Evolutionary conservation across 1,140 invertebrate genomes (phyloP), one percentile per base, ranked within the genome.

Genomic region (Eumeta japonica): DNA sequence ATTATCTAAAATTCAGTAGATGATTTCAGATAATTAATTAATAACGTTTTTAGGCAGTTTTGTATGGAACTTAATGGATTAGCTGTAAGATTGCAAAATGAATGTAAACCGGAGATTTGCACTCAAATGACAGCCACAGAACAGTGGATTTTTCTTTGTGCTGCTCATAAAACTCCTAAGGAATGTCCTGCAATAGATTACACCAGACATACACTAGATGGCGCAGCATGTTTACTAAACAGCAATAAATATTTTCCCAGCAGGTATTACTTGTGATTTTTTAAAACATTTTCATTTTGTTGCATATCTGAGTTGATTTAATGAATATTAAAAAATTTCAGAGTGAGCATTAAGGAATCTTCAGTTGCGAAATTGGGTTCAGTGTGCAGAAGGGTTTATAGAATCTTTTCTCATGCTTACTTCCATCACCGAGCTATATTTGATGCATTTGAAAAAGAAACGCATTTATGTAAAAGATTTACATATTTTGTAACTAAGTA

Each of bases 231-330:
- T 80, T 79, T 99, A 43, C 81, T 99, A 17, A 99, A 99, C 77
- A 97, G 93, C 72, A 98, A 98, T 76, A 98, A 98, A 83, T 99
- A 99, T 78, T 99, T 99, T 78, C 97, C 97, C 42, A 98, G 95
- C 85, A 90, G 96, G 93, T 90, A 78, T 52, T 36, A 49, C 35
- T 10, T 29, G n/a, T 13, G 16, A 34, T n/a, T n/a, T 24, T 24
- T 24, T 7, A 7, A n/a, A 24, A n/a, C 5, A 24, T 24, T 5
- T 24, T 5, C 20, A 24, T 24, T n/a, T 12, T 7, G n/a, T n/a
- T n/a, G n/a, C 19, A 7, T n/a, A 3, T 10, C 28, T 15, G 27
- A 3, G 0, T 9, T 38, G 14, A 3, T 14, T 19, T 13, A 11
- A 2, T 11, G 1, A 15, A 24, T 27, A 5, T 24, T 27, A 12